These are phyloP conservation scores for Taenioides sp. DNA, from an alignment of 2,797 vertebrate species.

Conservation along the genomic window DNA sequence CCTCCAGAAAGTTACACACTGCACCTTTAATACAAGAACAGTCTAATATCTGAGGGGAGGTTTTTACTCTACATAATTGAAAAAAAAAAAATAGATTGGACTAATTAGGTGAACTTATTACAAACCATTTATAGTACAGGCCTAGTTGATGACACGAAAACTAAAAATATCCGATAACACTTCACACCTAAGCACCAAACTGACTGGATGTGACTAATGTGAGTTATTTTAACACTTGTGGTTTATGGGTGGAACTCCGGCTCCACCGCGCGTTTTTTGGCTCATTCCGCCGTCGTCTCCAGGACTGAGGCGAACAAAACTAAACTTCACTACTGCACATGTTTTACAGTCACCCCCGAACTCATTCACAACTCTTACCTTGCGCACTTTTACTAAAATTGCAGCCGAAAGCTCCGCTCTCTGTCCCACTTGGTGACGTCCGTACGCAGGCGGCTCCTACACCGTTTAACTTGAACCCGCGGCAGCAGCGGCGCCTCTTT, in stretches of 20 bases:
- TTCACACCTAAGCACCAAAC: not conserved
- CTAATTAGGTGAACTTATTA: no score
- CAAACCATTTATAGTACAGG: no score
- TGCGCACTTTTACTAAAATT: not conserved
- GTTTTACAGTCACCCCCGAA: not conserved
- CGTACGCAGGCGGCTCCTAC: constrained; percentile 20
- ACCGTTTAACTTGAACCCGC: constrained; percentile 41
- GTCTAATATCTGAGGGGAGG: no score
- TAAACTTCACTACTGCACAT: not conserved
- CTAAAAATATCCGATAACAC: not conserved
- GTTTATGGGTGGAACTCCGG: not conserved
- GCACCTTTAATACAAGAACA: no score
- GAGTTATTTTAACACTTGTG: not conserved
- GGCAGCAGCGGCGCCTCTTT: constrained; percentile 27
- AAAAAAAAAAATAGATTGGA: no score
- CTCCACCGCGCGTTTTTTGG: not conserved
- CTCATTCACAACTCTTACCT: constrained; percentile 44
- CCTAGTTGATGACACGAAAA: not conserved
- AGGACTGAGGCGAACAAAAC: not conserved
- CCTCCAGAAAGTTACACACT: no score
- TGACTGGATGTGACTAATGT: not conserved
- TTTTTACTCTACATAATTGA: no score
- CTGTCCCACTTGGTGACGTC: constrained; percentile 31
- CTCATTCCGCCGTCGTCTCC: not conserved
- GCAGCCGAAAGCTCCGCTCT: constrained; percentile 33